These are phyloP conservation scores for Batillaria attramentaria DNA, from an alignment of 1,140 invertebrate species.

Conservation along the genomic window DNA sequence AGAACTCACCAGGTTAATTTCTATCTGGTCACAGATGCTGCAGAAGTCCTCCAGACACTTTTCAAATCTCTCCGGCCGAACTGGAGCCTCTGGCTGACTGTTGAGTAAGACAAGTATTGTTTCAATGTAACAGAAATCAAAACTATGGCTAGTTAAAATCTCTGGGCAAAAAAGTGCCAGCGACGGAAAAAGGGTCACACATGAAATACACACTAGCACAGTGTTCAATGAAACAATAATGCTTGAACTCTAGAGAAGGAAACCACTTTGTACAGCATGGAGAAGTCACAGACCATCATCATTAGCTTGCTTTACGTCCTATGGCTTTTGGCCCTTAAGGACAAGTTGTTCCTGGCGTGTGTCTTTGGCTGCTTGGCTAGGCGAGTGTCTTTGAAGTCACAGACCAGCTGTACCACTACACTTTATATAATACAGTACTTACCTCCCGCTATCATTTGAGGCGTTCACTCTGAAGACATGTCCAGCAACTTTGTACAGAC, in stretches of 20 bases:
- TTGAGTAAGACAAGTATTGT: conserved; percentile 75
- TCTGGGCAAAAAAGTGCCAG: not conserved
- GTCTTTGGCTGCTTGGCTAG: too few species aligned
- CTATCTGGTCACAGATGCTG: conserved; percentile 94
- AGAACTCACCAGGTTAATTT: conserved; percentile 85
- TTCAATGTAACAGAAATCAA: not conserved
- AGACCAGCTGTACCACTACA: too few species aligned
- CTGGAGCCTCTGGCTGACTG: conserved; percentile 81
- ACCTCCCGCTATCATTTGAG: conserved; percentile 27
- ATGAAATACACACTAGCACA: not conserved
- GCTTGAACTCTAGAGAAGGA: too few species aligned
- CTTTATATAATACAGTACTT: not conserved
- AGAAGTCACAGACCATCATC: not conserved
- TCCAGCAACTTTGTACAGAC: conserved; percentile 30
- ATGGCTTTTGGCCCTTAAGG: too few species aligned
- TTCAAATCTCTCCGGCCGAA: conserved; percentile 80
- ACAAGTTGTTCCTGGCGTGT: too few species aligned
- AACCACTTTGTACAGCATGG: not conserved
- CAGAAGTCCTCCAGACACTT: conserved; percentile 95
- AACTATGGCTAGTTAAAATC: not conserved
- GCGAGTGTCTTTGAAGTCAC: too few species aligned
- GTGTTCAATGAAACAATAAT: too few species aligned
- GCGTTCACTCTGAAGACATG: conserved; percentile 30
- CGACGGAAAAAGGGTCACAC: not conserved
- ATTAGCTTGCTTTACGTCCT: too few species aligned